Evolutionary conservation across 2,113 vertebrate genomes (phyloP).

Genomic region (Serinus canaria): DNA sequence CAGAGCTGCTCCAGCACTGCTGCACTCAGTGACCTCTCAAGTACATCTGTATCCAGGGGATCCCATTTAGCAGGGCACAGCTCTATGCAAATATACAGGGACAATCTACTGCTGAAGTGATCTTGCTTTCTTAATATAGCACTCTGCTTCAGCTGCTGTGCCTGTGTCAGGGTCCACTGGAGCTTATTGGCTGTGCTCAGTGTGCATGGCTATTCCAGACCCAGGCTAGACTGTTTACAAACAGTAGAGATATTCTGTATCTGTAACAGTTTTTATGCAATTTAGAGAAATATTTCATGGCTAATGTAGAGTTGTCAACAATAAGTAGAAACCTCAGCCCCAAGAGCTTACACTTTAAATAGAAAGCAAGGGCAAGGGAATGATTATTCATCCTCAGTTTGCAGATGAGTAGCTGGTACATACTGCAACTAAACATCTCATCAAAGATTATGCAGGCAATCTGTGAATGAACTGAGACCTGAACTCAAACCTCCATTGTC

Average conservation of each 20-base stretch:
- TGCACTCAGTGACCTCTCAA: background rate
- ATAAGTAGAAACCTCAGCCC: conserved; percentile 26
- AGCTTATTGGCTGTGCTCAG: background rate
- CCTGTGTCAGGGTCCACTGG: background rate
- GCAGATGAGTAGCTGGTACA: conserved; percentile 37
- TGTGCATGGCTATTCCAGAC: background rate
- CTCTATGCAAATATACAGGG: background rate
- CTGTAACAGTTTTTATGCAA: conserved; percentile 2
- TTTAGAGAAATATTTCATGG: conserved; percentile 2
- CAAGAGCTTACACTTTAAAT: conserved; percentile 33
- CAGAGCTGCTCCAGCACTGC: background rate
- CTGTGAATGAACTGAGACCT: conserved; percentile 1
- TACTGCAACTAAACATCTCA: background rate
- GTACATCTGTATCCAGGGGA: background rate
- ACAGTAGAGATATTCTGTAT: background rate
- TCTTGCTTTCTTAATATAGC: background rate
- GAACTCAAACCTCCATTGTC: background rate
- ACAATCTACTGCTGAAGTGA: background rate
- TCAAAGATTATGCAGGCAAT: background rate
- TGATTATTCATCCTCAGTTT: conserved; percentile 26
- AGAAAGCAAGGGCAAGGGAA: conserved; percentile 46
- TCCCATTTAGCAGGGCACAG: background rate
- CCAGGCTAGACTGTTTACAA: conserved; percentile 8
- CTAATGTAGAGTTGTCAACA: conserved; percentile 23
- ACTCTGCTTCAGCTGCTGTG: background rate